These are phyloP conservation scores for Luffia ferchaultella DNA, from an alignment of 2,888 invertebrate species.

Conservation along the genomic window DNA sequence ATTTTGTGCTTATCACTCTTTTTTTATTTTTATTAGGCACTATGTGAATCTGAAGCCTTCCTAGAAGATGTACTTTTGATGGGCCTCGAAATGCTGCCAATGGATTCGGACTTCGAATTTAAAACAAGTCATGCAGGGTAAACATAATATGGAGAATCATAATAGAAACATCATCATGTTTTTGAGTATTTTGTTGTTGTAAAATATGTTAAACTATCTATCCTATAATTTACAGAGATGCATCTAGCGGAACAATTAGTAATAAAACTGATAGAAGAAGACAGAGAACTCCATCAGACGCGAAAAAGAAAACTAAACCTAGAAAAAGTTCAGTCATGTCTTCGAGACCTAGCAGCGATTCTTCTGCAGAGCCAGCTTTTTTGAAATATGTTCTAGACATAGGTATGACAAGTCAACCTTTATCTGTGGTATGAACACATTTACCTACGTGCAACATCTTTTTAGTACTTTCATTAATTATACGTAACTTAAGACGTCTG, in stretches of 20 bases:
- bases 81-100: constrained; percentile 50
- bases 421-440: no score
- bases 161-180: no score
- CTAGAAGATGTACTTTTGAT: constrained; percentile 51
- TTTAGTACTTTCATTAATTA: no score
- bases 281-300: not conserved
- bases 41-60: constrained; percentile 53
- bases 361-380: constrained; percentile 26
- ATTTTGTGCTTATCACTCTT: no score
- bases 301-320: constrained; percentile 27
- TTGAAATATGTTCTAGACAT: constrained; percentile 50
- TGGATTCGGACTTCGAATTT: constrained; percentile 39
- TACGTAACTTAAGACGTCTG: no score
- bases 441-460: no score
- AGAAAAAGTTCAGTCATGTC: constrained; percentile 32
- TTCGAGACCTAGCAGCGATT: constrained; percentile 25
- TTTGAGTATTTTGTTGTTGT: no score
- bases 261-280: not conserved
- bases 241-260: no score
- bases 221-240: no score
- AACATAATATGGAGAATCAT: no score
- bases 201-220: no score
- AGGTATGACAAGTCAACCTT: constrained; percentile 27
- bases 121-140: constrained; percentile 11
- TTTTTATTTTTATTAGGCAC: constrained; percentile 28